Evolutionary conservation across 2,797 vertebrate genomes (phyloP).

Genomic region (Chiloscyllium punctatum): DNA sequence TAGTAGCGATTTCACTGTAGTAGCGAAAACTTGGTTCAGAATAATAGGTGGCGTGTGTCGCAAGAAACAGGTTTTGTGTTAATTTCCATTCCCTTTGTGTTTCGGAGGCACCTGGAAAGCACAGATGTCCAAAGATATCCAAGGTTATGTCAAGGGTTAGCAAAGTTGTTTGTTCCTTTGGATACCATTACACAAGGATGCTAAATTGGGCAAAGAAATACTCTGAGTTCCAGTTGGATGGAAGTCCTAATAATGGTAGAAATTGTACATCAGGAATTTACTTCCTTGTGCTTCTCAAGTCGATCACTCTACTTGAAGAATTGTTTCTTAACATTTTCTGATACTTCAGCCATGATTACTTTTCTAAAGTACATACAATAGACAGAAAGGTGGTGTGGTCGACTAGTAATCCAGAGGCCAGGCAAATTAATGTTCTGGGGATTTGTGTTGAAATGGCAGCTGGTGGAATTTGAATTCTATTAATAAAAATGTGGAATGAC

Average conservation of each 20-base stretch:
- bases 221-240: neutral
- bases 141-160: neutral
- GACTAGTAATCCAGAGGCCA: no score
- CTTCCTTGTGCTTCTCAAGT: neutral
- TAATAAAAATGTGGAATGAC: no score
- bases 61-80: neutral
- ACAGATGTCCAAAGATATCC: neutral
- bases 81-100: neutral
- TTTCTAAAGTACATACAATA: neutral
- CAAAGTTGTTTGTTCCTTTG: neutral
- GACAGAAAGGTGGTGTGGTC: no score
- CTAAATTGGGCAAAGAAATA: neutral
- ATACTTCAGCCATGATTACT: neutral
- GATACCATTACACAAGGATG: neutral
- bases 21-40: neutral
- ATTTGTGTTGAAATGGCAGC: no score
- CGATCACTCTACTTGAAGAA: neutral
- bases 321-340: neutral
- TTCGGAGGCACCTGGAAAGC: neutral
- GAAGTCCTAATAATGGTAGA: neutral
- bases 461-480: no score
- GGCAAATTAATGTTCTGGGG: no score
- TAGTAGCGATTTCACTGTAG: neutral
- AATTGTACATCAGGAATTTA: neutral
- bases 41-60: neutral